Base-by-base conservation (phyloP, 2,888 invertebrate species). In the Linyphia triangularis region DNA sequence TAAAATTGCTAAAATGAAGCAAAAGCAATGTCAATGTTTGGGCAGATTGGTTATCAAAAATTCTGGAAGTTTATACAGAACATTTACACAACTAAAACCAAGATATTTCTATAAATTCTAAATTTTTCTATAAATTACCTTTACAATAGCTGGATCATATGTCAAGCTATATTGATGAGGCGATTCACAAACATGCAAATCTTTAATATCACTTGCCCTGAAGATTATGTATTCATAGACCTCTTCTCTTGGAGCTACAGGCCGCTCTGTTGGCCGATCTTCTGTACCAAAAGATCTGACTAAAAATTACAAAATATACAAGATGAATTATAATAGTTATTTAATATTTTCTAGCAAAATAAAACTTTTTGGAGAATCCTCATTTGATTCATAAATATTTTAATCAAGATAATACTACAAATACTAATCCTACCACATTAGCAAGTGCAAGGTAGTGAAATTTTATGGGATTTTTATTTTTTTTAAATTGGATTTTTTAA, bases 251-350 rank as follows among this genome's bases (percentile, higher is more conserved):
- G 98, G 97, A 77, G 98, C 97, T 82, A 99, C 98, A 90, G 98
- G 98, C 92, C 96, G 96, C 92, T 97, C 97, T 5, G 98, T 97
- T 92, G 98, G 98, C 63, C 99, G 95, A 92, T 99, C 98, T 94
- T 99, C 99, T 61, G 99, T 99, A 82, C 99, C 99, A 94, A 98
- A 99, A 7, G 99, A 99, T 91, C 98, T 96, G 91, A 99, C 99
- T 99, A 94, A 85, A 95, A 93, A 92, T 26, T 63, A 63, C 22
- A 24, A 26, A 13, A 51, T 16, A 13, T 0, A 51, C 5, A 51
- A 13, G n/a, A 13, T 10, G 2, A 22, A 1, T 19, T 16, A 26
- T 16, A 63, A 28, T 7, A 26, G 10, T 28, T 28, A 26, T 10
- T 16, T 6, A 63, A 63, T 1, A 63, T 28, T 63, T 10, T 3